phyloP scores from a whole-genome alignment of 2,113 vertebrate species.

The Paramormyrops kingsleyae region DNA sequence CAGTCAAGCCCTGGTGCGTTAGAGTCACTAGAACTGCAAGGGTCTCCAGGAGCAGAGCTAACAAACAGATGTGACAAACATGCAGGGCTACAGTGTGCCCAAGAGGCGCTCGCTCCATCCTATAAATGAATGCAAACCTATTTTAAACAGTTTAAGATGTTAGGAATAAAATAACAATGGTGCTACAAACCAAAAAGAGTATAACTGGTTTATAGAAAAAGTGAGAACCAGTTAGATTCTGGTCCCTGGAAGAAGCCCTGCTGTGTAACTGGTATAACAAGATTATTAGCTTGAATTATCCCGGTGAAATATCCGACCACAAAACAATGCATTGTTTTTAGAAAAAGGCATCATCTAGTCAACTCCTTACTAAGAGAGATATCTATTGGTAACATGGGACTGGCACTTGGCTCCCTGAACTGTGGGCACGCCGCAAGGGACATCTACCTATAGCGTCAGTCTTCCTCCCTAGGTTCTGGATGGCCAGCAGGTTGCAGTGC shows the following conservation, averaged over 20 bases:
- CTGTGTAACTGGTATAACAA: neutral
- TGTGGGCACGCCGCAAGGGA: neutral
- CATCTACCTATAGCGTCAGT: neutral
- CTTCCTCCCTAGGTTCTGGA: neutral
- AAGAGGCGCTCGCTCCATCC: neutral
- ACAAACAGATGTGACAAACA: neutral
- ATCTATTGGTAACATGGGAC: neutral
- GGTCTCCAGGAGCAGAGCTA: neutral
- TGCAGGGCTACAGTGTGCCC: neutral
- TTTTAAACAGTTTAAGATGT: neutral
- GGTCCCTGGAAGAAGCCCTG: neutral
- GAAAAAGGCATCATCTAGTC: neutral
- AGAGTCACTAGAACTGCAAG: neutral
- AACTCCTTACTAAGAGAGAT: neutral
- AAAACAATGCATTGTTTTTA: neutral
- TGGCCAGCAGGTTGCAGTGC: neutral
- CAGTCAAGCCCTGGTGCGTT: neutral
- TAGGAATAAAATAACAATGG: neutral
- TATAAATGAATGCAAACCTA: neutral
- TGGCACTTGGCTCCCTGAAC: neutral
- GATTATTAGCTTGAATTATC: neutral
- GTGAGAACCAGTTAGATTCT: neutral
- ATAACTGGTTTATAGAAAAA: neutral
- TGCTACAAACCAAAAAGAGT: neutral
- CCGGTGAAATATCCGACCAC: neutral